These are phyloP conservation scores for Burhinus oedicnemus DNA, from an alignment of 2,113 vertebrate genomes.

Conservation along the genomic window DNA sequence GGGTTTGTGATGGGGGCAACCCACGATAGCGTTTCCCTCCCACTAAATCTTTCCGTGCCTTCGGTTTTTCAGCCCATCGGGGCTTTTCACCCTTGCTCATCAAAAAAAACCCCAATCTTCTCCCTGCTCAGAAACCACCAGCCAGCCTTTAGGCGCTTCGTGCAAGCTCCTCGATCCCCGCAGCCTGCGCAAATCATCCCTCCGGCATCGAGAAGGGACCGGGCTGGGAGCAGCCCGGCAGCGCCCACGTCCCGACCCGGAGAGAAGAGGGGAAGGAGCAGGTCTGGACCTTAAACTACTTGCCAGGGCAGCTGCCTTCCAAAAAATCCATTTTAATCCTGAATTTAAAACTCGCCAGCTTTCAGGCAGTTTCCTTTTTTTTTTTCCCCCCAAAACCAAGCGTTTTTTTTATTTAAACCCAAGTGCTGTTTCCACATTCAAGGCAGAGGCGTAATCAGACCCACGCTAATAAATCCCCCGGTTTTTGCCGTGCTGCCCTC, in stretches of 20 bases:
- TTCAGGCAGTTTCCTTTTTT: not conserved
- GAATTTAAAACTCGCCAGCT: not conserved
- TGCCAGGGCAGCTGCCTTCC: not conserved
- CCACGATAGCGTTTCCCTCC: not conserved
- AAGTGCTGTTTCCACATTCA: not conserved
- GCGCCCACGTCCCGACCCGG: not conserved
- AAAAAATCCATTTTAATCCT: not conserved
- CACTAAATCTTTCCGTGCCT: not conserved
- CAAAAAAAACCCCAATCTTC: not conserved
- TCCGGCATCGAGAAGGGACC: not conserved
- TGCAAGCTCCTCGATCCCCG: not conserved
- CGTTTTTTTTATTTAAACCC: not conserved
- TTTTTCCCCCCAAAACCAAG: accelerated
- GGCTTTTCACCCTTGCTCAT: not conserved
- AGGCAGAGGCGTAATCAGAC: not conserved
- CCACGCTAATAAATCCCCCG: not conserved
- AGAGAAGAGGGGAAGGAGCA: not conserved
- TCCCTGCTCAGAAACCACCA: not conserved
- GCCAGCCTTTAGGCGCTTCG: not conserved
- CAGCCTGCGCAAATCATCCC: not conserved
- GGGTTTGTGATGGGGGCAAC: not conserved
- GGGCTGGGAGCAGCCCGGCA: not conserved
- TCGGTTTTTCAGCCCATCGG: not conserved
- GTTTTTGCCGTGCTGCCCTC: not conserved
- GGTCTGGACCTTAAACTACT: not conserved